Conservation (phyloP, 64 coral and sea anemone species). For the Montipora efflorescens region DNA sequence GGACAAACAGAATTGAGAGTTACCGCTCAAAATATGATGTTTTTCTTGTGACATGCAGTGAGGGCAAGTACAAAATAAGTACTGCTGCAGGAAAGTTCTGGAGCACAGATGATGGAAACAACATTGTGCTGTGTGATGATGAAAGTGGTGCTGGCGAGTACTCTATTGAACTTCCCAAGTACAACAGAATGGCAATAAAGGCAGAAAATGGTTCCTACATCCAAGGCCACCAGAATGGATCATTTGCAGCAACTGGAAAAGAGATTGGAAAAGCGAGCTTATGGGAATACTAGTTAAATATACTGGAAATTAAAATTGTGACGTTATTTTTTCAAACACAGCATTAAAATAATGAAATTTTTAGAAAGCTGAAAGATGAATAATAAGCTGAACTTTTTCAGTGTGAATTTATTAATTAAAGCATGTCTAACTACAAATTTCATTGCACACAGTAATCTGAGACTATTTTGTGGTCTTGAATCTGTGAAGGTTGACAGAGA, state of each 20-base stretch:
- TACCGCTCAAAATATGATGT: slow-evolving; percentile 84
- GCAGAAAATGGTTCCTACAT: slow-evolving; percentile 86
- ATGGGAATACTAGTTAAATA: slow-evolving; percentile 92
- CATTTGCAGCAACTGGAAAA: slow-evolving; percentile 77
- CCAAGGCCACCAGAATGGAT: slow-evolving; percentile 86
- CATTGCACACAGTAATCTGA: not conserved
- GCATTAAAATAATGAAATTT: not conserved
- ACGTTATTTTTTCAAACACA: slow-evolving; percentile 34
- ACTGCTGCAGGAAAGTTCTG: slow-evolving; percentile 82
- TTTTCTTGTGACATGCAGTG: slow-evolving; percentile 67
- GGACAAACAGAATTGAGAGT: slow-evolving; percentile 80
- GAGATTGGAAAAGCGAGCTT: slow-evolving; percentile 68
- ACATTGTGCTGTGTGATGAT: slow-evolving; percentile 70
- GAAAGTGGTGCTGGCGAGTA: slow-evolving; percentile 73
- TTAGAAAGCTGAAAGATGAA: not conserved
- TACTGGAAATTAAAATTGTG: slow-evolving; percentile 7
- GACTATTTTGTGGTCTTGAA: not conserved
- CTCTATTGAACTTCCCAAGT: slow-evolving; percentile 82
- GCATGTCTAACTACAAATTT: not conserved
- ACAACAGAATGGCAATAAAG: slow-evolving; percentile 80
- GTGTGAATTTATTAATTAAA: not conserved
- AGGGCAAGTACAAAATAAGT: slow-evolving; percentile 84
- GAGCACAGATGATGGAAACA: slow-evolving; percentile 65
- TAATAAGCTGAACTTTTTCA: not conserved
- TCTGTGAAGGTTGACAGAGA: not conserved